Conservation (phyloP, 2,888 invertebrate species). For the Invenusta paracnida region DNA sequence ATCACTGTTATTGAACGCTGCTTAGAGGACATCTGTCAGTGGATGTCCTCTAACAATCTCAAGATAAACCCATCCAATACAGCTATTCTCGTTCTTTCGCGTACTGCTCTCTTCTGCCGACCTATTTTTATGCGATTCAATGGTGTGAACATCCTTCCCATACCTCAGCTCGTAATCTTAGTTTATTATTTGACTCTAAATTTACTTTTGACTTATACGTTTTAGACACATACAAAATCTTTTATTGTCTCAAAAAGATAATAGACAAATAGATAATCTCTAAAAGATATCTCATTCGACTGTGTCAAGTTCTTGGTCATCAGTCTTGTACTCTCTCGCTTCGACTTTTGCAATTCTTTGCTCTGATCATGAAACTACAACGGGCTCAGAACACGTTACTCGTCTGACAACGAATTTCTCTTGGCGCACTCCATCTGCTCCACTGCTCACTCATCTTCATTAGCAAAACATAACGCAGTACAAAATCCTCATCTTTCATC, state of each 20-base stretch:
- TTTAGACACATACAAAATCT: background rate
- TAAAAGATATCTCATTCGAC: background rate
- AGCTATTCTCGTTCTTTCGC: background rate
- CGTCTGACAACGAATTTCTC: background rate
- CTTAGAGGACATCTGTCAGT: background rate
- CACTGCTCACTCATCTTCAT: background rate
- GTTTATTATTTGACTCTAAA: background rate
- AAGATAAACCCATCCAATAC: background rate
- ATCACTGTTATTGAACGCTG: background rate
- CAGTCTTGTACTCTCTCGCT: background rate
- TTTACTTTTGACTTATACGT: background rate
- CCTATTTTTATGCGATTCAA: background rate
- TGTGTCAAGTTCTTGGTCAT: background rate
- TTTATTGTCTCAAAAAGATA: background rate
- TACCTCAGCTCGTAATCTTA: background rate
- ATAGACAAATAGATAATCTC: background rate
- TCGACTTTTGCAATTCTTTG: background rate
- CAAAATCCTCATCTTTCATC: background rate
- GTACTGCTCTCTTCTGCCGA: background rate
- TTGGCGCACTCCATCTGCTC: background rate
- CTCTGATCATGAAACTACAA: background rate
- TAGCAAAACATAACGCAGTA: background rate
- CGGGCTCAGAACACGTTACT: background rate
- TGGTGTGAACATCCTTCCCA: background rate
- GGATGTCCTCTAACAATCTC: background rate